phyloP scores from a whole-genome alignment of 2,113 vertebrate genomes.

The Tauraco erythrolophus region DNA sequence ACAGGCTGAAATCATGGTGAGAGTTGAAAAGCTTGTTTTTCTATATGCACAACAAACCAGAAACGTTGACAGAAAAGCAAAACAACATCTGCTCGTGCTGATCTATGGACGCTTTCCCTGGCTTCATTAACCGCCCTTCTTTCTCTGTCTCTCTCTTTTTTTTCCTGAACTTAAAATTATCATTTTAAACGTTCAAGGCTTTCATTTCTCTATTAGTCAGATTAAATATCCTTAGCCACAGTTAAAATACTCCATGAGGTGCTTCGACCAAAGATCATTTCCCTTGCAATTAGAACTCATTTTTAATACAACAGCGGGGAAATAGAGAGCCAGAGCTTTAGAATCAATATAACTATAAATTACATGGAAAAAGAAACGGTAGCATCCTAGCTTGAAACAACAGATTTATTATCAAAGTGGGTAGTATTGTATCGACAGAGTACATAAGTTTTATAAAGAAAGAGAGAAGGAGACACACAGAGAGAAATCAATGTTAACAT shows the following conservation, averaged over 20 bases:
- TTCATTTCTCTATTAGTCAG: constrained; percentile 65
- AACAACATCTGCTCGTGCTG: constrained; percentile 53
- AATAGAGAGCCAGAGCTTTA: constrained; percentile 48
- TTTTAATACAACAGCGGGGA: constrained; percentile 51
- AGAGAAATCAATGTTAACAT: constrained; percentile 70
- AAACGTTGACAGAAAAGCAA: constrained; percentile 47
- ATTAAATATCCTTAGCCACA: constrained; percentile 49
- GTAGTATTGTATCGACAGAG: constrained; percentile 59
- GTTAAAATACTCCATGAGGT: constrained; percentile 58
- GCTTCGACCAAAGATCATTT: constrained; percentile 45
- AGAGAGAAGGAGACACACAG: constrained; percentile 47
- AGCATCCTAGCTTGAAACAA: constrained; percentile 67
- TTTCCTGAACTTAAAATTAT: constrained; percentile 44
- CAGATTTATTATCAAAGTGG: constrained; percentile 75
- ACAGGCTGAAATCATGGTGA: constrained; percentile 3
- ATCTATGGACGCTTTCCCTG: constrained; percentile 38
- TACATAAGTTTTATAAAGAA: constrained; percentile 71
- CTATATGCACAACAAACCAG: constrained; percentile 40
- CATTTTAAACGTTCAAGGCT: constrained; percentile 36
- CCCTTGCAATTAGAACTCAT: constrained; percentile 66
- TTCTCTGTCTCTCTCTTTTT: constrained; percentile 5
- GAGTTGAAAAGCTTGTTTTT: constrained; percentile 69
- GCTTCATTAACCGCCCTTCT: constrained; percentile 41
- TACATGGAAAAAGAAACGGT: constrained; percentile 67
- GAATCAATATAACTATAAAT: constrained; percentile 76